Evolutionary conservation across 2,113 vertebrate genomes (phyloP), one percentile per base, ranked within the genome.

Genomic region (Boleophthalmus pectinirostris): DNA sequence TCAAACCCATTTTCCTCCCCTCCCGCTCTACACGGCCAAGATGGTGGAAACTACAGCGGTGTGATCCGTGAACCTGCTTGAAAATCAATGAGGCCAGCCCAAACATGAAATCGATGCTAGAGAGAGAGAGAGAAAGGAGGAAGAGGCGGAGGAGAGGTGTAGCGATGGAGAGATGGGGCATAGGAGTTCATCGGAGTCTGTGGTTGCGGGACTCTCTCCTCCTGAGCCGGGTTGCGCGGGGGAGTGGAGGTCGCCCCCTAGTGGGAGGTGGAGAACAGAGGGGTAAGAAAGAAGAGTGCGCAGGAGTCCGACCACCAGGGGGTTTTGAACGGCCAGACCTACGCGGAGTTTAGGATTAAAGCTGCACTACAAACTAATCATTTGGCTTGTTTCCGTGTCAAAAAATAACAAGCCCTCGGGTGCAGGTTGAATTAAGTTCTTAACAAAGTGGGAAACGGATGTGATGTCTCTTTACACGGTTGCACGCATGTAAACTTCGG

Each of bases 41-140:
- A 85, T 72, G 72, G 78, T 85, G 85, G 85, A 88, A 87, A 82
- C 77, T 83, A 82, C 78, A 83, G 80, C 67, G 3, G 82, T 84
- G 69, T 87, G 86, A 87, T 91, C 88, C 80, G 87, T 88, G 85
- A 89, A 91, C 87, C 85, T 85, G 87, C 79, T 78, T 85, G 83
- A 90, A 92, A 92, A 93, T 93, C 90, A 88, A 93, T 93, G 86
- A 82, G 35, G 74, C 87, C 88, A 89, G 84, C 83, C 87, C 85
- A 90, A 92, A 92, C 89, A 88, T 82, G 84, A 91, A 91, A 92
- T 93, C 90, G 49, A 92, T 91, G 83, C 57, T 82, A 69, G 43
- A 61, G 86, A 72, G 81, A 77, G 73, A 73, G 81, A 38, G 53
- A 67, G 68, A 78, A 73, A 54, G 23, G 73, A 54, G 23, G 25